Base-by-base conservation (phyloP, 2,113 vertebrate species). In the Egretta garzetta region DNA sequence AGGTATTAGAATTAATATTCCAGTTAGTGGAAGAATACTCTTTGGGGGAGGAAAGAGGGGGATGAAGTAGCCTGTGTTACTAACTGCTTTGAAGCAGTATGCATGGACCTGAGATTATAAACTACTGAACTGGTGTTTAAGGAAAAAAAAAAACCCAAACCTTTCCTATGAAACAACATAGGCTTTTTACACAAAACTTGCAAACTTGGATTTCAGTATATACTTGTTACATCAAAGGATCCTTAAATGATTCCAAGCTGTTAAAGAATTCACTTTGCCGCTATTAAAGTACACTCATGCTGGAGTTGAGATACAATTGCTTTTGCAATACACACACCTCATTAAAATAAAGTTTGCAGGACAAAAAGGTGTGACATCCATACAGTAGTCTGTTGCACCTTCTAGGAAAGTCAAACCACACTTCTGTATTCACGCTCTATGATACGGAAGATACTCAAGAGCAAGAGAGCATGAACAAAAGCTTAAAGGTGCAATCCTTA, bases 1-100 rank as follows among this genome's bases (percentile, higher is more conserved):
- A 63, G 68, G 22, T 50, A 88, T 96, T 94, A 84, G n/a, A 96
- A 76, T 71, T 79, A 94, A 79, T 64, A 63, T 58, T 67, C n/a
- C 30, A 56, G 71, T 95, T 91, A 90, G 33, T 90, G 59, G 80
- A 96, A 75, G 72, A 43, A 27, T 90, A 45, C 24, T 4, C 1
- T 70, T 67, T 43, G 20, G 8, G 14, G 37, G 10, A 49, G 10
- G n/a, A 75, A 66, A 18, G 6, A 18, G 23, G n/a, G 71, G 15
- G 30, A 37, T 75, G n/a, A 88, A 75, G 37, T 71, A 56, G 23
- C 10, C 21, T 85, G 24, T 37, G 14, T 72, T 89, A 45, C 27
- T 86, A 24, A 56, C 15, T 80, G 21, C 27, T 87, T 45, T 96
- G 33, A 67, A 50, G 59, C 14, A 30, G 10, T 70, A 30, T 79